phyloP scores from a whole-genome alignment of 2,888 invertebrate genomes.

The Thymelicus sylvestris region DNA sequence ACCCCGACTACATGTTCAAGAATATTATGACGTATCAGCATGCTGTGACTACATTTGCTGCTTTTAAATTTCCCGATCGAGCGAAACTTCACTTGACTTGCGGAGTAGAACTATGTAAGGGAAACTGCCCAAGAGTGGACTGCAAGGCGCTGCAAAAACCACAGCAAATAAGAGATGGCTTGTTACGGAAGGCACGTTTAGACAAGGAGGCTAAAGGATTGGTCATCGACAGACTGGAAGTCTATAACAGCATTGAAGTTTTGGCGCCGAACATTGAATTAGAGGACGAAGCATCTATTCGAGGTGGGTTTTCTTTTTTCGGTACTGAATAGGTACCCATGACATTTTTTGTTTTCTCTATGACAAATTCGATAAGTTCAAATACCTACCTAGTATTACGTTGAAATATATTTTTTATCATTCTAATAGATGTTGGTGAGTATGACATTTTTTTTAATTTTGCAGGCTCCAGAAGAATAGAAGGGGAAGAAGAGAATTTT shows the following conservation, averaged over 20 bases:
- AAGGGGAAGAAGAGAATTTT: slow-evolving; percentile 72
- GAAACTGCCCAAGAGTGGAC: slow-evolving; percentile 87
- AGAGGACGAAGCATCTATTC: slow-evolving; percentile 85
- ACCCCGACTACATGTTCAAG: slow-evolving; percentile 71
- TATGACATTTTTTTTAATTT: slow-evolving; percentile 26
- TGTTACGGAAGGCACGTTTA: slow-evolving; percentile 74
- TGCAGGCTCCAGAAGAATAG: slow-evolving; percentile 76
- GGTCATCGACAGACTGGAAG: slow-evolving; percentile 87
- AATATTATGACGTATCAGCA: slow-evolving; percentile 82
- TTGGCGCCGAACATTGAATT: slow-evolving; percentile 91
- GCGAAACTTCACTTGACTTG: slow-evolving; percentile 91
- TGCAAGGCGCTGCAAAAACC: slow-evolving; percentile 74
- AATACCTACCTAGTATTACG: too few relatives aligned
- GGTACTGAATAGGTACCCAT: too few relatives aligned
- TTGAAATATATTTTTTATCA: not conserved
- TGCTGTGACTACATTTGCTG: slow-evolving; percentile 88
- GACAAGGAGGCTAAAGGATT: slow-evolving; percentile 83
- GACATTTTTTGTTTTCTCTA: too few relatives aligned
- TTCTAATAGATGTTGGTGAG: not conserved
- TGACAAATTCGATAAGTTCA: too few relatives aligned
- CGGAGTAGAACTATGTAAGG: slow-evolving; percentile 90
- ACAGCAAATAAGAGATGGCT: slow-evolving; percentile 75
- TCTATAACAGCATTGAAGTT: slow-evolving; percentile 92
- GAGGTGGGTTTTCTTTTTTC: slow-evolving; percentile 59
- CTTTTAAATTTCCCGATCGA: slow-evolving; percentile 93